Evolutionary conservation across 2,113 vertebrate species (phyloP), one percentile per base, ranked within the genome.

Genomic region (Notothenia rossii): DNA sequence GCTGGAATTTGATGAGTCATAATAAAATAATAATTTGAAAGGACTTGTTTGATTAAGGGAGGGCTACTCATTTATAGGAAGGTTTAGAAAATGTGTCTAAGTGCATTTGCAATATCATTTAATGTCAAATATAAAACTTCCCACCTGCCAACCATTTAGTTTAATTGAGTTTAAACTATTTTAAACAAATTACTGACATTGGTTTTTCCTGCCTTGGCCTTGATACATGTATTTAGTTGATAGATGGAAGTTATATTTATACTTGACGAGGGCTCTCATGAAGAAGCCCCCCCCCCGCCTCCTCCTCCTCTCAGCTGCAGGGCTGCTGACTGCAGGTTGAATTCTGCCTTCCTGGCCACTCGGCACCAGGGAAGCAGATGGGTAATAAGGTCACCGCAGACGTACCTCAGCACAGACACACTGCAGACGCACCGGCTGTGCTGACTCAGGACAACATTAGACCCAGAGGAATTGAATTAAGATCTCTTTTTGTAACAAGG

Each of bases 381-480:
- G 90, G 73, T 92, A 93, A 93, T 92, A 91, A 93, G 91, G 91
- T 94, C 91, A 90, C 80, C 78, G 81, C 76, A 90, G 84, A 89
- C 82, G 72, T 56, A 40, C 36, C 86, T 68, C 86, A 82, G 72
- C 84, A 63, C 85, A 87, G 77, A 89, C 86, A 88, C 89, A 90
- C 91, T 86, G 79, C 91, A 92, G 88, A 91, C 90, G 46, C 71
- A 77, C 58, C 89, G 88, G 84, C 71, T 83, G 85, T 85, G 91
- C 86, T 88, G 84, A 94, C 85, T 94, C 88, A 88, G 91, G 86
- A 86, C 77, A 88, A 84, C 86, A 87, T 81, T 56, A 66, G 77
- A 82, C 83, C 75, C 79, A 6, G 67, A 80, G 71, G 75, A 82
- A 53, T 55, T 66, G 20, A 81, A 90, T 86, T 72, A 88, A 79